These are phyloP conservation scores for Melanotaenia boesemani DNA, from an alignment of 2,797 vertebrate genomes.

Conservation along the genomic window DNA sequence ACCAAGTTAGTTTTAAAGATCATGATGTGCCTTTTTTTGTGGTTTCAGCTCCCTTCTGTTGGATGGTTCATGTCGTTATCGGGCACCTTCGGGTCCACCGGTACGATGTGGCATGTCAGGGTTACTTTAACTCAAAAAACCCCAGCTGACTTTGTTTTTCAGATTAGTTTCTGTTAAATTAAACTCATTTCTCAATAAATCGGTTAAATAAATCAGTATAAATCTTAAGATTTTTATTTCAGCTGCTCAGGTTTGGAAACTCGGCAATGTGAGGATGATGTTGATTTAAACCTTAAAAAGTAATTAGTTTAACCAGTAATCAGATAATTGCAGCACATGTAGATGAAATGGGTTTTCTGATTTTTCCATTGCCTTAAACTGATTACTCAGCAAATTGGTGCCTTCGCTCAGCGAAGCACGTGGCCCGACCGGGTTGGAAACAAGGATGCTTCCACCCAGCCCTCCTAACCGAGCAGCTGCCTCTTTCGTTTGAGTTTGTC, in stretches of 20 bases:
- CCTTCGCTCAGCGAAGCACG: not conserved
- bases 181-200: not conserved
- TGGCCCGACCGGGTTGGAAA: not conserved
- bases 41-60: slow-evolving; percentile 21
- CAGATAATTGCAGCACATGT: slow-evolving; percentile 6
- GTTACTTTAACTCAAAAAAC: not conserved
- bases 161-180: not conserved
- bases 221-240: not conserved
- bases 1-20: slow-evolving; percentile 70
- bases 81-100: not conserved
- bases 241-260: not conserved
- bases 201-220: not conserved
- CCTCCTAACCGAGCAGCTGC: slow-evolving; percentile 17
- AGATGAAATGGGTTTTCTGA: not conserved
- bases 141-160: not conserved
- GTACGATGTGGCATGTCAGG: slow-evolving; percentile 2
- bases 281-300: not conserved
- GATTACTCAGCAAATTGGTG: slow-evolving; percentile 12
- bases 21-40: slow-evolving; percentile 79
- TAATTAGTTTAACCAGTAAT: slow-evolving; percentile 18
- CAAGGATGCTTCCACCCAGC: not conserved
- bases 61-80: not conserved
- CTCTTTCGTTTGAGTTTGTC: slow-evolving; percentile 34
- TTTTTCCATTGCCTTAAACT: slow-evolving; percentile 32
- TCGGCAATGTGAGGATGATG: not conserved